Evolutionary conservation across 30 jellyfish, hydroid and myxozoan genomes (phyloP).

Genomic region (Turritopsis rubra): DNA sequence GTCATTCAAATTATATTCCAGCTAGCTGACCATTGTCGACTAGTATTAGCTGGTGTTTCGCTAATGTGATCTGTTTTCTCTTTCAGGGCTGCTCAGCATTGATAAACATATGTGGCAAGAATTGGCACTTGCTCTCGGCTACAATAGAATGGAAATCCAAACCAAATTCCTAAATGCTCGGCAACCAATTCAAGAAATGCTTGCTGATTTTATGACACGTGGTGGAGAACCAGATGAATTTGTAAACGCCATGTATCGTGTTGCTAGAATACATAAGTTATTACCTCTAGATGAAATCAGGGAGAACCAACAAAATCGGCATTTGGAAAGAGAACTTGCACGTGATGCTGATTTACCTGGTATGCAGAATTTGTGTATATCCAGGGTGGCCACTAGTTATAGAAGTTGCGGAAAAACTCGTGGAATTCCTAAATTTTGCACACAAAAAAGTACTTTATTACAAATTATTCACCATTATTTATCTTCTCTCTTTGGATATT

Average conservation of each 20-base stretch:
- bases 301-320: constrained; percentile 71
- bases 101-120: constrained; percentile 72
- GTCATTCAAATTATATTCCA: too few species aligned
- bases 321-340: constrained; percentile 28
- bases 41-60: background rate
- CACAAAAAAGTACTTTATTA: too few species aligned
- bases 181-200: constrained; percentile 46
- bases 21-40: too few species aligned
- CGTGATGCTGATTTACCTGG: background rate
- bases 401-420: too few species aligned
- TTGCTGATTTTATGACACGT: constrained; percentile 58
- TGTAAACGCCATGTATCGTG: constrained; percentile 50
- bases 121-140: constrained; percentile 64
- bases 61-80: background rate
- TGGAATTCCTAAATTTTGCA: too few species aligned
- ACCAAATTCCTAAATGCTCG: constrained; percentile 37
- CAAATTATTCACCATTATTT: too few species aligned
- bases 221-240: constrained; percentile 56
- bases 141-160: constrained; percentile 48
- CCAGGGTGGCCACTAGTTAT: too few species aligned
- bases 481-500: too few species aligned
- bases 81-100: constrained; percentile 49
- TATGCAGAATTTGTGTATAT: too few species aligned
- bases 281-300: constrained; percentile 55
- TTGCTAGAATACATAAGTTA: constrained; percentile 52